Base-by-base conservation (phyloP, 2,888 invertebrate genomes). In the Drosophila infuscata region DNA sequence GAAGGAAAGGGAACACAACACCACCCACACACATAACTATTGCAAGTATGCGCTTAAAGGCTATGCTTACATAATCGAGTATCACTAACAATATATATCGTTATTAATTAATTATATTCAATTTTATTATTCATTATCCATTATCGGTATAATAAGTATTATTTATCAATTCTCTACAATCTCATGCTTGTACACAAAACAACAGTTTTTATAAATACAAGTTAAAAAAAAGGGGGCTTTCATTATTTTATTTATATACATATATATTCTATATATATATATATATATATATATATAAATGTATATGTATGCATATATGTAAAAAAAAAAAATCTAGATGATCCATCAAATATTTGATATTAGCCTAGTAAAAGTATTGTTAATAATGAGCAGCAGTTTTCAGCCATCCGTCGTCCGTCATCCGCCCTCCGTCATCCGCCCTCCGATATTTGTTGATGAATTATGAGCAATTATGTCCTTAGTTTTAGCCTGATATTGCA, bases 41-140 rank as follows among this genome's bases (percentile, higher is more conserved):
- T 67, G 77, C 68, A 68, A 76, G 66, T 72, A 67, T 80, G 83
- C 79, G 83, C 84, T 88, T 84, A 86, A 64, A 61, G 61, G 68
- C 77, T 87, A 83, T 64, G 75, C 88, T 88, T 89, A 88, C 73
- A 89, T 71, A 85, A 85, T 74, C 81, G 81, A 86, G 88, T 86
- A 86, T 86, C 90, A 86, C 86, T 86, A 83, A 85, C 84, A 83
- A 82, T 83, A 83, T 87, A 72, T 89, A 83, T 74, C 79, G 87
- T 84, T 89, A 80, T 82, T 69, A 69, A 70, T 69, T 35, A 67
- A 46, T 46, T 76, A 64, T 76, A 64, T 49, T 59, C 74, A 51
- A 67, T 80, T 62, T 76, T 66, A 69, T 69, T 46, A 46, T 46
- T 46, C 29, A 65, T 35, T 71, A 68, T 52, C 69, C 76, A 61